These are phyloP conservation scores for Ceyx erithaca DNA, from an alignment of 2,797 vertebrate genomes.

Conservation along the genomic window DNA sequence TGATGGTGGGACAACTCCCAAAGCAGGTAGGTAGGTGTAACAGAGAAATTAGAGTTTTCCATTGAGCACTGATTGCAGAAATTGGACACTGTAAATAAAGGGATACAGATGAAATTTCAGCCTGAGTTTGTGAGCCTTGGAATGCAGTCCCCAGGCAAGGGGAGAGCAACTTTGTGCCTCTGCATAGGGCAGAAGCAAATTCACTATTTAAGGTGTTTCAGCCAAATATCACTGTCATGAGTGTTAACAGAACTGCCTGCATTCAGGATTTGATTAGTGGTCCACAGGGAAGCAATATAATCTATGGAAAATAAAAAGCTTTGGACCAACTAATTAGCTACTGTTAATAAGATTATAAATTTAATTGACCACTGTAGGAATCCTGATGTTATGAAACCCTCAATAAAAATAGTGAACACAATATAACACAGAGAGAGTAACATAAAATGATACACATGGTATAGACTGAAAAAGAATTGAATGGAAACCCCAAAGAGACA, in stretches of 20 bases:
- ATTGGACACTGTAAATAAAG: background rate
- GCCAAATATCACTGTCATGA: background rate
- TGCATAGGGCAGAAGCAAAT: rapidly evolving
- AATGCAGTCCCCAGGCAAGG: background rate
- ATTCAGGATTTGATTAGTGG: background rate
- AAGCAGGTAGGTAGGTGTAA: background rate
- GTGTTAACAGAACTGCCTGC: background rate
- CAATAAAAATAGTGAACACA: background rate
- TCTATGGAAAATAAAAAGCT: background rate
- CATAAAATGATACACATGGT: background rate
- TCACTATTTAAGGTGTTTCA: background rate
- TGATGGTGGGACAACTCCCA: background rate
- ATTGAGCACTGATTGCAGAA: rapidly evolving
- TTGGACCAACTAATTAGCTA: background rate
- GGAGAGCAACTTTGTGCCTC: background rate
- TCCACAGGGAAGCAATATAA: background rate
- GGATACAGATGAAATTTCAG: background rate
- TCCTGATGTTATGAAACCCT: background rate
- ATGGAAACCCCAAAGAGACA: background rate
- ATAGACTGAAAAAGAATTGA: background rate
- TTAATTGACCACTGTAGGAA: background rate
- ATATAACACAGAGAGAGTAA: background rate
- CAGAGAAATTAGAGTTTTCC: background rate
- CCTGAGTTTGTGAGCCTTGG: background rate
- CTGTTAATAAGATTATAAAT: background rate